Conservation (phyloP, 2,888 invertebrate genomes). For the Leuctra nigra region DNA sequence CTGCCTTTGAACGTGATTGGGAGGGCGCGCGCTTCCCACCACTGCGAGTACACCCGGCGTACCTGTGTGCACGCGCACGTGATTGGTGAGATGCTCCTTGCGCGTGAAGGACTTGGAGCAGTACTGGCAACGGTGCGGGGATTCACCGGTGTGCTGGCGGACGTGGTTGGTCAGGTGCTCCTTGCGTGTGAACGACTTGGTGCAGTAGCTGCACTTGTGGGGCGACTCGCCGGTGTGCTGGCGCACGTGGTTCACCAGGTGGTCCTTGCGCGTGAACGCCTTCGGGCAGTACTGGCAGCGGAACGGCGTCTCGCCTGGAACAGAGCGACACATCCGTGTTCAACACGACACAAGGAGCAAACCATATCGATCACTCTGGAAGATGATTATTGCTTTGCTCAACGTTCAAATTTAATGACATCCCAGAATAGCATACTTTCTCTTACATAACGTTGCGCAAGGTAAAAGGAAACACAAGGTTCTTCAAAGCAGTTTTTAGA, state of each 20-base stretch:
- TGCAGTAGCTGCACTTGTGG: conserved; percentile 78
- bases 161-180: conserved; percentile 81
- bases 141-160: conserved; percentile 69
- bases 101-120: conserved; percentile 75
- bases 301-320: conserved; percentile 67
- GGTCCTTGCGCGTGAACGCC: conserved; percentile 80
- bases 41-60: too few relatives aligned
- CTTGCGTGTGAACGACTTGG: conserved; percentile 42
- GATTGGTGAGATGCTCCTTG: conserved; percentile 73
- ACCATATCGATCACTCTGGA: too few relatives aligned
- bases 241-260: conserved; percentile 78
- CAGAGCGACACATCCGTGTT: background rate
- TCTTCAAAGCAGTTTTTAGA: too few relatives aligned
- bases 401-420: too few relatives aligned
- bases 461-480: too few relatives aligned
- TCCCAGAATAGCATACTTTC: too few relatives aligned
- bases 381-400: too few relatives aligned
- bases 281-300: conserved; percentile 81
- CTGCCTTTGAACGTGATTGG: too few relatives aligned
- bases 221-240: conserved; percentile 80
- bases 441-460: too few relatives aligned
- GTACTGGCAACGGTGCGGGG: conserved; percentile 77
- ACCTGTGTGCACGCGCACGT: too few relatives aligned
- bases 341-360: too few relatives aligned
- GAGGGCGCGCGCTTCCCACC: too few relatives aligned